phyloP scores from a whole-genome alignment of 2,888 invertebrate species.

The Nemurella pictetii region DNA sequence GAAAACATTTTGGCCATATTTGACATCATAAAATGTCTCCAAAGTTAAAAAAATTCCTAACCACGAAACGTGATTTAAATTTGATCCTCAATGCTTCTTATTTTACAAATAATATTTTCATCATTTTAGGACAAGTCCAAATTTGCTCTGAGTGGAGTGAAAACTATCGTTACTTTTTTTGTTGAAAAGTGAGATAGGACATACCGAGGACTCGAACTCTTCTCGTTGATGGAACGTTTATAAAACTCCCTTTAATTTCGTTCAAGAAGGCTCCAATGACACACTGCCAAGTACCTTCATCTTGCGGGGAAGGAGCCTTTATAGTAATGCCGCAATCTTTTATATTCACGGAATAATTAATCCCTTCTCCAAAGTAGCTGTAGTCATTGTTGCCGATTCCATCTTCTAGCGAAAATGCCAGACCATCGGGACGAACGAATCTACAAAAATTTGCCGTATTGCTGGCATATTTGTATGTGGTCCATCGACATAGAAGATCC shows the following conservation, averaged over 20 bases:
- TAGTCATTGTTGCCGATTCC: background rate
- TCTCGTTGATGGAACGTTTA: background rate
- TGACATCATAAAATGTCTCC: no score
- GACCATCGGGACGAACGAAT: slow-evolving; percentile 14
- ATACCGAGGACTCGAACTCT: background rate
- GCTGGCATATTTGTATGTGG: slow-evolving; percentile 7
- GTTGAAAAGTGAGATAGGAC: background rate
- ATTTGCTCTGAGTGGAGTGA: no score
- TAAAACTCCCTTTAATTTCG: slow-evolving; percentile 1
- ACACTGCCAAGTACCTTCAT: slow-evolving; percentile 24
- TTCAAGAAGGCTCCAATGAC: background rate
- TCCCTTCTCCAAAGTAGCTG: slow-evolving; percentile 13
- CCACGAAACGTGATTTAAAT: no score
- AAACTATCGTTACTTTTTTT: no score
- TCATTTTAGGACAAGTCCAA: no score
- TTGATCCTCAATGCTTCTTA: no score
- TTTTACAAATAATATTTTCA: no score
- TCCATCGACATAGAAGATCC: slow-evolving; percentile 21
- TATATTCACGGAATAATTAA: background rate
- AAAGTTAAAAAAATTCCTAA: no score
- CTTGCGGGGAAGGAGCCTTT: background rate
- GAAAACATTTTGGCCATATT: no score
- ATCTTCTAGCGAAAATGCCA: slow-evolving; percentile 14
- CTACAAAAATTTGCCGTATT: background rate
- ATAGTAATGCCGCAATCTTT: slow-evolving; percentile 18